Base-by-base conservation (phyloP, 2,888 invertebrate species). In the Cryptocephalus moraei region DNA sequence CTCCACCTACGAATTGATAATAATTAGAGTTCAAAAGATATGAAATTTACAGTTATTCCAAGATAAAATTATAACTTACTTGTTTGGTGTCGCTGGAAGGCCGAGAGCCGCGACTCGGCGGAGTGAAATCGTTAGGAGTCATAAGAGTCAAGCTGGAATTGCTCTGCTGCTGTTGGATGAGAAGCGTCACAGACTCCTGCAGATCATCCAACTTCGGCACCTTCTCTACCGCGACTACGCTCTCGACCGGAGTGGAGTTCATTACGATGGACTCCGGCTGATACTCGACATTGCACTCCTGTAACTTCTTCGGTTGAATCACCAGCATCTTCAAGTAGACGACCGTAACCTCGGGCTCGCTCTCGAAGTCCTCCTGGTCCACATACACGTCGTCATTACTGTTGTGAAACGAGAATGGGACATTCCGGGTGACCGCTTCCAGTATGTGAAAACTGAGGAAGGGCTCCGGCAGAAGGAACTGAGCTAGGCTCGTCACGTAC, bases 371-470 rank as follows among this genome's bases (percentile, higher is more conserved):
- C 46, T 79, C 81, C 43, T 75, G 75, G 44, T 79, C 78, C 32
- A 67, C 67, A 57, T 75, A 75, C 45, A 79, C 66, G 57, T 81
- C 81, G 52, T 82, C 81, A 14, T 72, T 69, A 48, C 71, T 73
- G 40, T 61, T 63, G 14, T 60, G 58, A 42, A 56, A 61, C 39
- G 70, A 70, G 52, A 70, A 72, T 51, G 74, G 74, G 41, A 75
- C 65, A 39, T 71, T 75, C 3, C 73, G 67, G 22, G 71, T 68
- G 10, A 81, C 80, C 1, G 92, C 90, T 62, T 90, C 87, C 2
- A 86, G 79, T 54, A 95, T 87, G 48, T 89, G 88, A 67, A 92
- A 90, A 62, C 92, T 91, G 41, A 96, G 73, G 58, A 93, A 86
- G 0, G 93, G 88, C 57, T 87, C 87, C 1, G 90, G 89, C 43